Evolutionary conservation across 2,113 vertebrate species (phyloP).

Genomic region (Odocoileus hemionus): DNA sequence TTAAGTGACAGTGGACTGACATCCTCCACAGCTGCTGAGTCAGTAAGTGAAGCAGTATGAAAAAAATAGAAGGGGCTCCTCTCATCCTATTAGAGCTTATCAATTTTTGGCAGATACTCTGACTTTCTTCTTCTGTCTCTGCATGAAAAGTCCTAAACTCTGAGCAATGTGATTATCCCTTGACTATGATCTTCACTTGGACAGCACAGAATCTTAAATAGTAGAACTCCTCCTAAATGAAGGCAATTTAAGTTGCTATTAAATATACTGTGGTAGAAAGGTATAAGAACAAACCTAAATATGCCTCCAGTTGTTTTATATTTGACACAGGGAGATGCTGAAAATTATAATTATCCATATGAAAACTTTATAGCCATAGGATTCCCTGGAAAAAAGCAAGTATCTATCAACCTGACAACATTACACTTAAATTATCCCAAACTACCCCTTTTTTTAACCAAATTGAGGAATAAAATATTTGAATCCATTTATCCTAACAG

Average conservation of each 20-base stretch:
- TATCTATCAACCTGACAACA: not conserved
- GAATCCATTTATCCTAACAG: conserved; percentile 15
- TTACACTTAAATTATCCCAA: conserved; percentile 27
- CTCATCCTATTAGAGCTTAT: not conserved
- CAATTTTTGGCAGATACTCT: not conserved
- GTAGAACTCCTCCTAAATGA: not conserved
- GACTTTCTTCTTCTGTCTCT: not conserved
- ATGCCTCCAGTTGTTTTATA: not conserved
- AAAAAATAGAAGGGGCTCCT: not conserved
- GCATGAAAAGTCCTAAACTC: not conserved
- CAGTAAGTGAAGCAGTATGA: not conserved
- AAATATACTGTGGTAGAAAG: not conserved
- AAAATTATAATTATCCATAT: conserved; percentile 15
- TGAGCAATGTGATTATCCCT: not conserved
- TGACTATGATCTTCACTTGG: not conserved
- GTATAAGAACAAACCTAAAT: not conserved
- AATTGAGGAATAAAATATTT: conserved; percentile 30
- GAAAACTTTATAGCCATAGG: not conserved
- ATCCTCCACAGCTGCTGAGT: not conserved
- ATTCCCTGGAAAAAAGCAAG: conserved; percentile 46
- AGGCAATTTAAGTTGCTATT: not conserved
- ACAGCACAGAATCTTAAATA: not conserved
- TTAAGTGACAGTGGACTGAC: not conserved
- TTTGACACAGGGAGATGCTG: conserved; percentile 15
- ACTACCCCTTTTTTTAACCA: not conserved